Evolutionary conservation across 2,888 invertebrate species (phyloP).

Genomic region (Orthonevra nobilis): DNA sequence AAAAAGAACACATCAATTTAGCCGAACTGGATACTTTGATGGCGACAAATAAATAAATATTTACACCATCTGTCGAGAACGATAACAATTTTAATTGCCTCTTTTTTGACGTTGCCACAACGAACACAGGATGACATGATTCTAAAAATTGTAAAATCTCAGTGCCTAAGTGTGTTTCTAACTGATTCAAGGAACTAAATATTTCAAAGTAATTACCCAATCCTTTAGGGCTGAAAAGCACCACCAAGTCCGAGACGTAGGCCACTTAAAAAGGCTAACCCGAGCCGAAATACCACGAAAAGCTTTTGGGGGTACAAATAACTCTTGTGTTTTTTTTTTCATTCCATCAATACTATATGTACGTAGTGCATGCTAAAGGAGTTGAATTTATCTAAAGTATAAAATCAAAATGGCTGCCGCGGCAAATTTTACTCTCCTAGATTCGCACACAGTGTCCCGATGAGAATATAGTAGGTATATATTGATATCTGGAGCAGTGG

Average conservation of each 20-base stretch:
- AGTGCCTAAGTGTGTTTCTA: conserved; percentile 13
- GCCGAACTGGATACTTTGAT: conserved; percentile 55
- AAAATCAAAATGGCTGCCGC: conserved; percentile 74
- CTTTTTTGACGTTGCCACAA: conserved; percentile 18
- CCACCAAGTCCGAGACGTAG: conserved; percentile 19
- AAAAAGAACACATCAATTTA: background rate
- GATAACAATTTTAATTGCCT: conserved; percentile 40
- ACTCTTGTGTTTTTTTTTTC: conserved; percentile 24
- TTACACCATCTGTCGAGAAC: conserved; percentile 60
- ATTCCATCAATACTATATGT: conserved; percentile 22
- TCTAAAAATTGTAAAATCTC: conserved; percentile 24
- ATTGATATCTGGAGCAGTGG: conserved; percentile 59
- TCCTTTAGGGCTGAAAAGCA: conserved; percentile 1
- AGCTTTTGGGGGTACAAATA: conserved; percentile 37
- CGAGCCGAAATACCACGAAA: conserved; percentile 16
- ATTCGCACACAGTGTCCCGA: conserved; percentile 17
- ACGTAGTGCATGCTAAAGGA: conserved; percentile 53
- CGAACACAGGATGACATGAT: conserved; percentile 31
- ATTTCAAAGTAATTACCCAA: conserved; percentile 37
- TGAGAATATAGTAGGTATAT: conserved; percentile 35
- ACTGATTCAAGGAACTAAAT: conserved; percentile 33
- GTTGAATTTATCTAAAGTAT: conserved; percentile 68
- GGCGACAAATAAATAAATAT: conserved; percentile 18
- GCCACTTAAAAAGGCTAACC: conserved; percentile 44
- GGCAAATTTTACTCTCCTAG: conserved; percentile 58